These are phyloP conservation scores for Phrynocephalus vlangalii DNA, from an alignment of 2,797 vertebrate genomes.

Conservation along the genomic window DNA sequence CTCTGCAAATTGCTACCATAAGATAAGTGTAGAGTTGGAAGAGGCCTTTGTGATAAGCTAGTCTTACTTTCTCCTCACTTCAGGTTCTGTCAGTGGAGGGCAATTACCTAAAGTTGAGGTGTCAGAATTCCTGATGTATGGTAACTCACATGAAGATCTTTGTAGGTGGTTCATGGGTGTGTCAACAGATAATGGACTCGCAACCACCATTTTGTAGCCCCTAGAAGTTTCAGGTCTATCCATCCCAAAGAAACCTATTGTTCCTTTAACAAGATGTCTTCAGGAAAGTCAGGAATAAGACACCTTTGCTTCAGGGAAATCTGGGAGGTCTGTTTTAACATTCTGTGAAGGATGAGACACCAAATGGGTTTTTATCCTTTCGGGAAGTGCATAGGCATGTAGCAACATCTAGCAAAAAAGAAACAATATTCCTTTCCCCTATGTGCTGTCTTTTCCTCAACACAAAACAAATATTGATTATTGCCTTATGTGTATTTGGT, in stretches of 20 bases:
- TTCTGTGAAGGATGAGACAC: background rate
- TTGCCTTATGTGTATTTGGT: slow-evolving; percentile 9
- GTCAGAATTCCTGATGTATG: background rate
- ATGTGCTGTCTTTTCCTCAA: slow-evolving; percentile 16
- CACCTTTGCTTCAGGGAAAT: background rate
- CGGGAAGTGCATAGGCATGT: background rate
- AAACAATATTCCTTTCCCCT: background rate
- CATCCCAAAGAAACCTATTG: too few relatives aligned
- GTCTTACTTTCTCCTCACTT: background rate
- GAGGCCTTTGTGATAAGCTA: background rate
- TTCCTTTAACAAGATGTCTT: background rate
- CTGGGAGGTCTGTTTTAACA: background rate
- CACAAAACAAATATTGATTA: slow-evolving; percentile 21
- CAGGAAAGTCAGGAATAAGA: background rate
- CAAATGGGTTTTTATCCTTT: background rate
- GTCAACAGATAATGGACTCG: background rate
- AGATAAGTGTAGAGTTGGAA: background rate
- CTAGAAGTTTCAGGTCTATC: too few relatives aligned
- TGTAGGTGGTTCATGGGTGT: background rate
- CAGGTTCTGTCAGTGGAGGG: background rate
- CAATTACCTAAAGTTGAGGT: background rate
- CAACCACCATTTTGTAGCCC: too few relatives aligned
- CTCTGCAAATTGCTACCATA: too few relatives aligned
- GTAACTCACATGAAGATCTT: background rate
- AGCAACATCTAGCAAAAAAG: background rate